A percentile compares a stretch with the other conserved stretches of the same genome.
These are phyloP conservation scores for Whitmania pigra DNA, from an alignment of 1,140 invertebrate genomes.

Conservation along the genomic window DNA sequence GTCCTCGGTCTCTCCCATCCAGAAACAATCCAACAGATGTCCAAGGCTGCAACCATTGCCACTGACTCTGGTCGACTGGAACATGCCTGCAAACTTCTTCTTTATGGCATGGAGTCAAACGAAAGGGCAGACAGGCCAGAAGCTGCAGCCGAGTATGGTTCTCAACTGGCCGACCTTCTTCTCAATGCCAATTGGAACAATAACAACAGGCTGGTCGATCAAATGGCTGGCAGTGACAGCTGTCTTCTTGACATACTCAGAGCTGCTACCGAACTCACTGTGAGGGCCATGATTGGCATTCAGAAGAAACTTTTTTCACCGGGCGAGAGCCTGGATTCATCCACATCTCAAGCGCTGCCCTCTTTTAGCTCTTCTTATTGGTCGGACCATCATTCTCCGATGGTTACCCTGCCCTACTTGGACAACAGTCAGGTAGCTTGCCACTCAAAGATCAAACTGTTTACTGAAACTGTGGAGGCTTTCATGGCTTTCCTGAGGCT, in stretches of 20 bases:
- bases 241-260: neutral
- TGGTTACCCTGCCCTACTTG: no score
- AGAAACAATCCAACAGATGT: neutral
- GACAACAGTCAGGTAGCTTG: neutral
- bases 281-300: conserved; percentile 3
- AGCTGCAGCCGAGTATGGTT: neutral
- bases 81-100: neutral
- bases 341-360: no score
- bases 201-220: neutral
- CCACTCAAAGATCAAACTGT: neutral
- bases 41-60: neutral
- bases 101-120: conserved; percentile 3
- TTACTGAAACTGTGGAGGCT: neutral
- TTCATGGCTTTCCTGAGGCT: conserved; percentile 8
- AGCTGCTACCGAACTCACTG: neutral
- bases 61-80: neutral
- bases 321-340: neutral
- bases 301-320: conserved; percentile 1
- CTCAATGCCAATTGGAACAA: neutral
- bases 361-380: no score
- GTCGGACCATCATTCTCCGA: no score
- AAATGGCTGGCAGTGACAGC: neutral
- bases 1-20: conserved; percentile 3
- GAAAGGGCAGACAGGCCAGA: neutral
- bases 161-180: neutral